A percentile compares a stretch with the other conserved stretches of the same genome.
Conservation (phyloP, 2,888 invertebrate species). For the Cistogaster globosa region DNA sequence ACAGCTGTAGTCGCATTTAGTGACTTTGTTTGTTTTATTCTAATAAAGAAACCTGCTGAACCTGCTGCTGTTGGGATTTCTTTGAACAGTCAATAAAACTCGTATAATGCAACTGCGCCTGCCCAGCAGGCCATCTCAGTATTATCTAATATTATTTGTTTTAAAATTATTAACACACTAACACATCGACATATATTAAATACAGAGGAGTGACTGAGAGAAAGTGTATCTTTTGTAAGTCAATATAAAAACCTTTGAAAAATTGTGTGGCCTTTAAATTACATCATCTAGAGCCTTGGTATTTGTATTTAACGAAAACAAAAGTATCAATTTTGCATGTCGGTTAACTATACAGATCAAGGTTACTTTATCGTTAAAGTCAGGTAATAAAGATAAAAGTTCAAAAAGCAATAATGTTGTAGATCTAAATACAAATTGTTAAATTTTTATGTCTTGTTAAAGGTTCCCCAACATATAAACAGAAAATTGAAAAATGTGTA, state of each 20-base stretch:
- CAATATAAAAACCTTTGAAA: background rate
- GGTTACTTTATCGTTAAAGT: conserved; percentile 32
- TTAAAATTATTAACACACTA: conserved; percentile 29
- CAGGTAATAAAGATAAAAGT: conserved; percentile 36
- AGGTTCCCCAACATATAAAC: conserved; percentile 26
- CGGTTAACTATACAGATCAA: conserved; percentile 55
- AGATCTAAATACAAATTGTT: conserved; percentile 43
- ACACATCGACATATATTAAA: background rate
- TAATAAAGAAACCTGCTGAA: conserved; percentile 68
- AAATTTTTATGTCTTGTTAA: conserved; percentile 65
- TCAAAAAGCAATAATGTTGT: conserved; percentile 31
- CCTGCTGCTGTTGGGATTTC: conserved; percentile 67
- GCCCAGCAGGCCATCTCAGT: conserved; percentile 64
- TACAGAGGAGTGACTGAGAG: conserved; percentile 24
- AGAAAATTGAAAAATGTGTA: conserved; percentile 14
- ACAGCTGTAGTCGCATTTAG: conserved; percentile 64
- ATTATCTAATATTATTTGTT: conserved; percentile 23
- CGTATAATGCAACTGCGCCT: conserved; percentile 54
- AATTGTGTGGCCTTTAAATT: conserved; percentile 41
- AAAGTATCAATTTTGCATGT: conserved; percentile 26
- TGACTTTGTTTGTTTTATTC: conserved; percentile 12
- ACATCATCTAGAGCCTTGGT: conserved; percentile 15
- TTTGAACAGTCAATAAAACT: conserved; percentile 29
- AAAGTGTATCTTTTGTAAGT: conserved; percentile 50
- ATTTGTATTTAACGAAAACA: background rate